Evolutionary conservation across 1,140 invertebrate genomes (phyloP).

Genomic region (Psilanteris sp.): DNA sequence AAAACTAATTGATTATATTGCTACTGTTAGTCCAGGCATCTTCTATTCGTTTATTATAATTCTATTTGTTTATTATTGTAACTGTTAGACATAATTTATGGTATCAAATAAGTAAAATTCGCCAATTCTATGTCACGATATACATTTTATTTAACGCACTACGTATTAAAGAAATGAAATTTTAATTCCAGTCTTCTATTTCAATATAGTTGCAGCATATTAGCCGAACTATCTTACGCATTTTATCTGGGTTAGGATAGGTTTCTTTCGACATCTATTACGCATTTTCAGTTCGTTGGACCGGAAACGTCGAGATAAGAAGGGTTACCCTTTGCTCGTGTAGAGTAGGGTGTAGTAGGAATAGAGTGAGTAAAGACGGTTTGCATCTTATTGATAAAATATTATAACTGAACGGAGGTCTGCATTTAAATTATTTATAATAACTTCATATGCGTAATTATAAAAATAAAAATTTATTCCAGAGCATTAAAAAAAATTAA

Average conservation of each 20-base stretch:
- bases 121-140: no score
- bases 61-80: no score
- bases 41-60: no score
- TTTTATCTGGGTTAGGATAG: conserved; percentile 60
- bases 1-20: no score
- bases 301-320: conserved; percentile 80
- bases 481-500: no score
- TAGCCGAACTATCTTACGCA: conserved; percentile 49
- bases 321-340: conserved; percentile 65
- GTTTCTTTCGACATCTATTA: conserved; percentile 75
- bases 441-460: conserved; percentile 61
- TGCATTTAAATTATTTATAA: conserved; percentile 71
- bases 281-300: conserved; percentile 79
- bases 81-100: no score
- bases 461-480: conserved; percentile 40
- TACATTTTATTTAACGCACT: no score
- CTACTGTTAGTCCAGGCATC: no score
- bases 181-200: conserved; percentile 33
- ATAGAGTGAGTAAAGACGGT: conserved; percentile 60
- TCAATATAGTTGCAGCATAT: conserved; percentile 42
- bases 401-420: conserved; percentile 67
- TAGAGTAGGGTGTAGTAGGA: conserved; percentile 52
- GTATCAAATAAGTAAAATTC: no score
- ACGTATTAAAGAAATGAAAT: no score
- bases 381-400: conserved; percentile 73